Evolutionary conservation across 2,113 vertebrate genomes (phyloP), one percentile per base, ranked within the genome.

Genomic region (Azemiops feae): DNA sequence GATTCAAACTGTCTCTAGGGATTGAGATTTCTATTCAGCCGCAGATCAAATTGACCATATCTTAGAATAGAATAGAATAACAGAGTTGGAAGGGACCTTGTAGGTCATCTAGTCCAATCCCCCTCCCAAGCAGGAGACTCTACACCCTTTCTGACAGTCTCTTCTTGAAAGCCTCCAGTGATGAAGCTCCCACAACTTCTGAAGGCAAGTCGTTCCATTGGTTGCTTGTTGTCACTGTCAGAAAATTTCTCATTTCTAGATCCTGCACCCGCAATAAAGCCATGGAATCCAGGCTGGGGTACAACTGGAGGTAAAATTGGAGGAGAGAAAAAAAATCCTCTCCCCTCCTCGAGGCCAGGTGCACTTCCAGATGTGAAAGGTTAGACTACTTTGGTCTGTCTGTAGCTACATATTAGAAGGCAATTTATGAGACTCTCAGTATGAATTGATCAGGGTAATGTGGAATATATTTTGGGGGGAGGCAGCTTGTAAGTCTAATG

Each of bases 361-460:
- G 87, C 52, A 0, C 0, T 81, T 93, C 11, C 88, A 94, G 57
- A 94, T 39, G 88, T 1, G 85, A 95, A 93, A 95, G 92, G 94
- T 96, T 96, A 94, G 92, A 92, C 60, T 97, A 96, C 94, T 90
- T 92, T 92, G 91, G 93, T 94, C 87, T 96, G 93, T 27, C 88
- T 92, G 92, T 93, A 89, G 94, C 92, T 95, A 96, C 95, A 97
- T 97, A 97, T 98, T 97, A 97, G 95, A 95, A 93, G 87, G 96
- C 93, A 96, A 97, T 98, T 98, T 98, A 97, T 95, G 96, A 96
- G 96, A 95, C 91, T 93, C 91, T 94, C 94, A 30, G 91, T 87
- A 93, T 95, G 95, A 98, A 97, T 97, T 98, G 97, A 97, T 97
- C 95, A 95, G 95, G 91, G 95, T 91, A 93, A 94, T 97, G 97